These are phyloP conservation scores for Formica selysi DNA, from an alignment of 1,140 invertebrate species.

Conservation along the genomic window DNA sequence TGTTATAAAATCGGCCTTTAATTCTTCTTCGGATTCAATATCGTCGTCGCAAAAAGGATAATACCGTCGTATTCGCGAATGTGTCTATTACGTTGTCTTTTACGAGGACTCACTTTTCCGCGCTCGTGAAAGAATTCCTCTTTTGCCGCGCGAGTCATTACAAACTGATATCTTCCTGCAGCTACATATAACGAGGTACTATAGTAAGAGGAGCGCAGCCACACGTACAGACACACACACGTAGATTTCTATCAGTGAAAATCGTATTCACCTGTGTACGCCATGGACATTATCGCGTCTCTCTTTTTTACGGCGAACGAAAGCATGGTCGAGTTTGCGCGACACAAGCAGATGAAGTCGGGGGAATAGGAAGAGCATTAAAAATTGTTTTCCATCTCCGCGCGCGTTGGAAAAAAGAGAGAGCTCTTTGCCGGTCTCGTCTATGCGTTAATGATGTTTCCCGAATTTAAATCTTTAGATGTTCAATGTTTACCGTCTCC, in stretches of 20 bases:
- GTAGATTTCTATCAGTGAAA: slow-evolving; percentile 69
- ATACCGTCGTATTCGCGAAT: background rate
- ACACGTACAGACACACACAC: background rate
- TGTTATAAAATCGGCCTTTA: slow-evolving; percentile 39
- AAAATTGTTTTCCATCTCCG: slow-evolving; percentile 74
- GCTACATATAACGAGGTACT: background rate
- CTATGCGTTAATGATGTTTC: slow-evolving; percentile 23
- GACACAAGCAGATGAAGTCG: slow-evolving; percentile 9
- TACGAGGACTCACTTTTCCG: slow-evolving; percentile 6
- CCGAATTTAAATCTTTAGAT: slow-evolving; percentile 51
- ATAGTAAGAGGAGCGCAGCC: background rate
- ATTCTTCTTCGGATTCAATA: slow-evolving; percentile 56
- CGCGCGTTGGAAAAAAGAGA: background rate
- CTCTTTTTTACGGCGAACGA: slow-evolving; percentile 49
- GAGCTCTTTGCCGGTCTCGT: slow-evolving; percentile 3
- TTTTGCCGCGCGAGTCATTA: slow-evolving; percentile 9
- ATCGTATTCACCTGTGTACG: slow-evolving; percentile 73
- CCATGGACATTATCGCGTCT: slow-evolving; percentile 70
- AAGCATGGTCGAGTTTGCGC: background rate
- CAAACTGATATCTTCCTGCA: slow-evolving; percentile 28
- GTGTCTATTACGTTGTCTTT: slow-evolving; percentile 18
- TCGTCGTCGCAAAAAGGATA: slow-evolving; percentile 52
- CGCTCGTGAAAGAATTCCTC: slow-evolving; percentile 30
- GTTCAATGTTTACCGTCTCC: slow-evolving; percentile 13
- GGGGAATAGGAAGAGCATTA: slow-evolving; percentile 62